phyloP scores from a whole-genome alignment of 2,888 invertebrate species.

The Cataglyphis albicans region DNA sequence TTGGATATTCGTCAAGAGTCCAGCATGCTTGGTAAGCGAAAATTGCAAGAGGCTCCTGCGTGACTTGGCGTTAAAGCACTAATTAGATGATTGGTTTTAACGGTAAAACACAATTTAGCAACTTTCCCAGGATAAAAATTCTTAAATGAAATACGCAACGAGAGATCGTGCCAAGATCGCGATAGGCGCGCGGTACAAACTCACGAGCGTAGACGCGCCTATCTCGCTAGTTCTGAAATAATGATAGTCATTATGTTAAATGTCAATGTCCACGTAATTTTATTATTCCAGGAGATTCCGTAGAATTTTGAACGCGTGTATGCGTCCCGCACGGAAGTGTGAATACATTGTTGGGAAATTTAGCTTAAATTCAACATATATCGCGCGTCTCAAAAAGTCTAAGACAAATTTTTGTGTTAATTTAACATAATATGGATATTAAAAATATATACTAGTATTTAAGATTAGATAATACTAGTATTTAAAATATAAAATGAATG shows the following conservation, averaged over 20 bases:
- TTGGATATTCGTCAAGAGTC: constrained; percentile 8
- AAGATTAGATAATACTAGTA: no score
- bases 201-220: neutral
- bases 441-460: no score
- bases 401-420: no score
- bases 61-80: constrained; percentile 34
- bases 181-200: constrained; percentile 32
- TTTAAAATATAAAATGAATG: no score
- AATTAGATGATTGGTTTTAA: constrained; percentile 44
- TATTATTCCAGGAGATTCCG: constrained; percentile 53
- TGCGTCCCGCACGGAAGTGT: constrained; percentile 39
- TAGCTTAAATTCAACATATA: no score
- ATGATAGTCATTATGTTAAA: constrained; percentile 69
- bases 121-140: constrained; percentile 51
- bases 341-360: neutral
- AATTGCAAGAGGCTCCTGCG: constrained; percentile 19
- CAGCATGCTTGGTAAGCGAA: neutral
- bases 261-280: constrained; percentile 51
- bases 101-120: constrained; percentile 53
- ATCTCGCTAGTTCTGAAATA: constrained; percentile 67
- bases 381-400: no score
- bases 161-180: constrained; percentile 35
- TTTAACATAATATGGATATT: no score
- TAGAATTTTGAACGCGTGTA: neutral
- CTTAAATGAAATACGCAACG: constrained; percentile 46